A percentile compares a stretch with the other conserved stretches of the same genome.
Evolutionary conservation across 2,797 vertebrate species (phyloP).

Genomic region (Parauchenoglanis punctatus): DNA sequence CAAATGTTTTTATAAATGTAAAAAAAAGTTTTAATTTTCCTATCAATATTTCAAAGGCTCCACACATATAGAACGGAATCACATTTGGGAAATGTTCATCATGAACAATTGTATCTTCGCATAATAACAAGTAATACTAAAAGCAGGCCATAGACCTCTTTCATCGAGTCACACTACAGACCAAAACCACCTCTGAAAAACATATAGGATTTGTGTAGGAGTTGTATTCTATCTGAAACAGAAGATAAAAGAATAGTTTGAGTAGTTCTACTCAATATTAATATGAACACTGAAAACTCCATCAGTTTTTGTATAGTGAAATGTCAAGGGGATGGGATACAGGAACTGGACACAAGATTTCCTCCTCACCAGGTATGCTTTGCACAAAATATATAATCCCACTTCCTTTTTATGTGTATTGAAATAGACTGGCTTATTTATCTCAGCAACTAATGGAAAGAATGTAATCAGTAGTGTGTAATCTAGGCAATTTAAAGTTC

Average conservation of each 20-base stretch:
- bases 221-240: slow-evolving; percentile 44
- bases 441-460: background rate
- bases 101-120: background rate
- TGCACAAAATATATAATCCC: background rate
- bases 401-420: background rate
- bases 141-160: slow-evolving; percentile 55
- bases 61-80: background rate
- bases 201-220: slow-evolving; percentile 62
- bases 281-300: background rate
- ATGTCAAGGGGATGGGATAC: background rate
- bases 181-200: slow-evolving; percentile 25
- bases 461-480: background rate
- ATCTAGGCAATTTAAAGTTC: background rate
- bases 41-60: background rate
- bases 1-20: no score
- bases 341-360: background rate
- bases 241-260: background rate
- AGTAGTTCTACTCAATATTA: background rate
- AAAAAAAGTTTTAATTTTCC: background rate
- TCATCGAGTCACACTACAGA: slow-evolving; percentile 59
- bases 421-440: background rate
- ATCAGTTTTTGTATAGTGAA: background rate
- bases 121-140: background rate
- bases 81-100: background rate
- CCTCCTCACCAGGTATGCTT: background rate